Base-by-base conservation (phyloP, 35 echinoderm and acorn worm species). In the Patiria miniata region DNA sequence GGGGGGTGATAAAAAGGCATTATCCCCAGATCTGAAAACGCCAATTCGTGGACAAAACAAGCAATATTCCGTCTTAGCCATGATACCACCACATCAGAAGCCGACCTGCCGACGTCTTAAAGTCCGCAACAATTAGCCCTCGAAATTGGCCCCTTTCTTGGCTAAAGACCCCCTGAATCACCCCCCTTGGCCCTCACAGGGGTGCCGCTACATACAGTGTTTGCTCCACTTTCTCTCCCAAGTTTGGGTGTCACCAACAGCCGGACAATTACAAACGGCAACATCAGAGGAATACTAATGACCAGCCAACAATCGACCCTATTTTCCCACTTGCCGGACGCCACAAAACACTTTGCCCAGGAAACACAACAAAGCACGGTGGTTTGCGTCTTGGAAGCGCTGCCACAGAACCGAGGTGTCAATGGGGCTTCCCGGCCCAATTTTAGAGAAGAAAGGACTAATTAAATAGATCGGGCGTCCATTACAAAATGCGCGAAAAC, bases 211-310 rank as follows among this genome's bases (percentile, higher is more conserved):
- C 65, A n/a, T n/a, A 23, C 0, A 23, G 26, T 73, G 65, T 73
- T 73, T 73, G 19, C 65, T 73, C 34, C 7, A 34, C 65, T 73
- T 73, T 73, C 65, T 73, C 29, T 73, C 65, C 26, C 26, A 28
- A 23, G 65, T 73, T 73, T 73, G 65, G 65, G 65, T 73, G 65
- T 73, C 65, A 73, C 65, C 65, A 73, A 28, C 65, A 73, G 34
- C 65, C 21, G 14, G 65, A 73, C 65, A 73, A 73, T 73, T 73
- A 73, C 26, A 30, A 26, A 73, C 65, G 65, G 65, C 26, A 73
- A 73, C 65, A 73, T 73, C 65, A 73, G 7, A 73, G 2, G 65
- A 73, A 73, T 73, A 73, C 34, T 73, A 73, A 73, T 73, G 65
- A 73, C 65, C 29, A 5, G 26, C 65, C 58, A 73, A 73, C 65